Base-by-base conservation (phyloP, 2,888 invertebrate species). In the Aplocera efformata region DNA sequence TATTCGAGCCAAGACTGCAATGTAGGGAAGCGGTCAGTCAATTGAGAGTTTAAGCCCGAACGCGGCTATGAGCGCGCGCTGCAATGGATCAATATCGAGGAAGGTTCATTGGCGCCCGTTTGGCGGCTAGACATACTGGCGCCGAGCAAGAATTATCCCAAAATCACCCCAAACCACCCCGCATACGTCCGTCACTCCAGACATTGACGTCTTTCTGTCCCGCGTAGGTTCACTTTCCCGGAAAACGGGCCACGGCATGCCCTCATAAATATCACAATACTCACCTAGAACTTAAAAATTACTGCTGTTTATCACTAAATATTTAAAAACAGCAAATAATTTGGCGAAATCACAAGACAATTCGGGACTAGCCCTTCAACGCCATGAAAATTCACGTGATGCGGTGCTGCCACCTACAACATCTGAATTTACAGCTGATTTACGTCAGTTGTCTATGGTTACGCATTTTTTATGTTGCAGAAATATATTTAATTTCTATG, bases 351-450 rank as follows among this genome's bases (percentile, higher is more conserved):
- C 88, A 89, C 88, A 88, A 88, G 88, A 88, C 88, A 82, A 81
- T 77, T 79, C 82, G 88, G 86, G 85, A 74, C 84, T 79, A 84
- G 84, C 85, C 88, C 89, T 81, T 83, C 82, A 82, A 76, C 85
- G 89, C 89, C 89, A 85, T 89, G 86, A 90, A 88, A 88, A 90
- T 90, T 91, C 90, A 91, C 90, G 90, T 90, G 90, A 90, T 85
- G 84, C 88, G 67, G 89, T 89, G 89, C 88, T 89, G 89, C 89
- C 86, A 88, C 79, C 90, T 89, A 82, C 75, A 79, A 81, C 70
- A 60, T 79, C 76, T 79, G 68, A 72, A 17, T 65, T 61, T 68
- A 86, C 88, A 89, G 88, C 88, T 89, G 88, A 88, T 89, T 88
- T 83, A 85, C 82, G 86, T 88, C 88, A 86, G 76, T 84, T 85